Base-by-base conservation (phyloP, 2,797 vertebrate species). In the Karalla daura region DNA sequence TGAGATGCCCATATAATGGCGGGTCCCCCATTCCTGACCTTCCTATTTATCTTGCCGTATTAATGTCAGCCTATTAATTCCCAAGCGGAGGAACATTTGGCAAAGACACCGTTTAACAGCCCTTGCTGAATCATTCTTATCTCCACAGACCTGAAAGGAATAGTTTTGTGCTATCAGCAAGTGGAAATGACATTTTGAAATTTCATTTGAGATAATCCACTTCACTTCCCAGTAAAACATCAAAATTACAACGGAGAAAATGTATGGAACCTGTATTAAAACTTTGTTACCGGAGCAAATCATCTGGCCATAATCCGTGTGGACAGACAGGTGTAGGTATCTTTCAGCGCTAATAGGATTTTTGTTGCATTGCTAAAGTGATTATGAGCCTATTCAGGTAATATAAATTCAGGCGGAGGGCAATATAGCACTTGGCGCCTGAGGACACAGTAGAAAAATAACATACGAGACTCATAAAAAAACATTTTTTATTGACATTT, bases 51-150 rank as follows among this genome's bases (percentile, higher is more conserved):
- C 95, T 95, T 92, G 92, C 93, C 92, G 94, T 97, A 97, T 97
- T 98, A 96, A 96, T 98, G 95, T 96, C 95, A 96, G 90, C 92
- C 93, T 94, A 96, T 96, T 97, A 97, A 97, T 95, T 96, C 94
- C 94, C 87, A 87, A 93, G 94, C 95, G 78, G 85, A 89, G 93
- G 91, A 94, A 93, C 93, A 91, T 94, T 93, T 93, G 94, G 92
- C 92, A 94, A 95, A 95, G 92, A 93, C 94, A 93, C 93, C 90
- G 90, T 96, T 96, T 96, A 95, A 95, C 95, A 84, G 92, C 81
- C 89, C 91, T 90, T 90, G 90, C 93, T 94, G 95, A 95, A 94
- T 94, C 95, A 69, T 93, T 93, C 95, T 97, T 96, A 96, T 97
- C 95, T 35, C 92, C 71, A 56, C 84, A 87, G 91, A 95, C 95